These are phyloP conservation scores for Meghimatium bilineatum DNA, from an alignment of 2,888 invertebrate genomes.

Conservation along the genomic window DNA sequence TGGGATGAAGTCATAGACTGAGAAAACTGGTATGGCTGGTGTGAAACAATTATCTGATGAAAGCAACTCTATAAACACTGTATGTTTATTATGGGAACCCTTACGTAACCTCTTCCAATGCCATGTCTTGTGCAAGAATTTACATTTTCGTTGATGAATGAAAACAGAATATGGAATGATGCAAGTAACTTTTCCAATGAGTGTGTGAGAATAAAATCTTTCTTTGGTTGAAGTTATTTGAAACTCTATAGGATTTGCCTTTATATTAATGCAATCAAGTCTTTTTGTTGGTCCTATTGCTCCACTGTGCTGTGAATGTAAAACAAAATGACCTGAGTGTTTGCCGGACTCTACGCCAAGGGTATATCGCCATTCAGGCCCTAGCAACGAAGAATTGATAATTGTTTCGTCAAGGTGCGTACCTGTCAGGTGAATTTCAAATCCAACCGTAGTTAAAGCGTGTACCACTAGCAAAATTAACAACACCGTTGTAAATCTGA, in stretches of 20 bases:
- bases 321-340: conserved; percentile 47
- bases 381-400: conserved; percentile 66
- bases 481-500: not conserved
- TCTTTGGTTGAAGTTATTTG: conserved; percentile 57
- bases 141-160: conserved; percentile 59
- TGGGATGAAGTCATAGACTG: conserved; percentile 40
- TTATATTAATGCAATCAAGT: conserved; percentile 53
- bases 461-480: conserved; percentile 11
- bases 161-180: conserved; percentile 57
- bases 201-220: conserved; percentile 16
- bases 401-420: conserved; percentile 51
- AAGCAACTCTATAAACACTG: not conserved
- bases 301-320: conserved; percentile 59
- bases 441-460: conserved; percentile 32
- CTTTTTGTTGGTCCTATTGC: conserved; percentile 55
- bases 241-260: conserved; percentile 56
- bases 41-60: conserved; percentile 28
- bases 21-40: not conserved
- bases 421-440: conserved; percentile 57
- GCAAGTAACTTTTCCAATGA: conserved; percentile 9
- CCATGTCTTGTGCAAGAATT: conserved; percentile 42
- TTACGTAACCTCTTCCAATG: not conserved
- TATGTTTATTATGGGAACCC: not conserved
- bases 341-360: conserved; percentile 56
- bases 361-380: conserved; percentile 79